phyloP scores from a whole-genome alignment of 92 coral and sea anemone species.

The Zoanthus sociatus region DNA sequence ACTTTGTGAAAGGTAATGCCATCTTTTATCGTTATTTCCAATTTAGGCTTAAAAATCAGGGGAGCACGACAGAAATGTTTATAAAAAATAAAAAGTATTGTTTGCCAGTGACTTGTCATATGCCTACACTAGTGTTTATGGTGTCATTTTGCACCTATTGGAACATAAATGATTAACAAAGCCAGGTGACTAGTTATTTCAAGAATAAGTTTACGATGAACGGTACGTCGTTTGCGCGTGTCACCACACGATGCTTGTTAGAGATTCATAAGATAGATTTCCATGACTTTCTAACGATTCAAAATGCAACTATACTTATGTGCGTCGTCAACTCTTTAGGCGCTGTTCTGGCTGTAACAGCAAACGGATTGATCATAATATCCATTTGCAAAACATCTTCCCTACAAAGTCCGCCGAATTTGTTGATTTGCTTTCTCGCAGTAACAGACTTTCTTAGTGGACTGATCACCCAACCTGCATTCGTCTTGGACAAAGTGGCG shows the following conservation, averaged over 20 bases:
- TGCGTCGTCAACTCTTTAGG: slow-evolving; percentile 27
- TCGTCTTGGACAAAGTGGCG: slow-evolving; percentile 40
- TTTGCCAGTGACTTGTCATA: background rate
- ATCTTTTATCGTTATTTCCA: too few species aligned
- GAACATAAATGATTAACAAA: slow-evolving; percentile 7
- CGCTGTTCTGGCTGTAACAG: slow-evolving; percentile 29
- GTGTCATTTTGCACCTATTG: background rate
- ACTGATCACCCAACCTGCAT: slow-evolving; percentile 32
- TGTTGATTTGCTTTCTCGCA: slow-evolving; percentile 12
- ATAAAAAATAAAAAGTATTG: too few species aligned
- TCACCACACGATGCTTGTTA: slow-evolving; percentile 23
- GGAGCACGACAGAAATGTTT: too few species aligned
- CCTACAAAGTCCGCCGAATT: slow-evolving; percentile 37
- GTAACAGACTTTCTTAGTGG: slow-evolving; percentile 36
- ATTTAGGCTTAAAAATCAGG: too few species aligned
- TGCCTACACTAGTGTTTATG: background rate
- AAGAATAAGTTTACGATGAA: slow-evolving; percentile 1
- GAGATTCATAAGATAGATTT: slow-evolving; percentile 31
- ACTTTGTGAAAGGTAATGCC: too few species aligned
- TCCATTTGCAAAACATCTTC: slow-evolving; percentile 26
- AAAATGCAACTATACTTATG: slow-evolving; percentile 32
- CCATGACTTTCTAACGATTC: background rate
- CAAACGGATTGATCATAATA: slow-evolving; percentile 19
- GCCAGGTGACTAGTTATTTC: background rate
- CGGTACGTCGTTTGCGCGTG: slow-evolving; percentile 3